Evolutionary conservation across 2,113 vertebrate genomes (phyloP), one percentile per base, ranked within the genome.

Genomic region (Heterotilapia buettikoferi): DNA sequence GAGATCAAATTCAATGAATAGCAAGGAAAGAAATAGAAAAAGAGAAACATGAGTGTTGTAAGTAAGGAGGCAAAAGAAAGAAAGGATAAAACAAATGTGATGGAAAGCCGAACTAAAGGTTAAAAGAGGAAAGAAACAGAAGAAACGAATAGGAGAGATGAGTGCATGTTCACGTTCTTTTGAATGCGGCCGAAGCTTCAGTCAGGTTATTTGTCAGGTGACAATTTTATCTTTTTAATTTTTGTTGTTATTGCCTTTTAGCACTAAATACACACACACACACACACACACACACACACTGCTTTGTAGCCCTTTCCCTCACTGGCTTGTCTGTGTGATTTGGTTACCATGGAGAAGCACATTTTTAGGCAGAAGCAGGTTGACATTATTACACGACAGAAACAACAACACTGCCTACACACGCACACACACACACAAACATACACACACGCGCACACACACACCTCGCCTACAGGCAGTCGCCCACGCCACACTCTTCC

Each of bases 331-430:
- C 83, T 81, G 61, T 7, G 45, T 89, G 80, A 40, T 88, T 90
- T 83, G 85, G 94, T 96, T 94, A 86, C 95, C 95, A 95, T 96
- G 95, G 95, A 90, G 90, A 95, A 88, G 68, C 81, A 90, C 84
- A 89, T 91, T 91, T 90, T 93, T 83, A 80, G 90, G 85, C 90
- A 91, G 87, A 85, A 88, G 83, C 86, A 82, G 93, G 85, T 80
- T 92, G 87, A 92, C 90, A 93, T 90, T 89, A 88, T 92, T 90
- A 83, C 81, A 85, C 83, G 85, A 88, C 71, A 85, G 78, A 81
- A 90, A 92, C 73, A 82, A 19, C 59, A 63, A 88, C 80, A 88
- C 71, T 76, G 73, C 91, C 47, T 36, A 66, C 76, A 83, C 59
- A 36, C 83, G 7, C 33, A 33, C 33, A 33, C 40, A 43, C 4